A percentile compares a stretch with the other conserved stretches of the same genome.
Evolutionary conservation across 2,888 invertebrate species (phyloP).

Genomic region (Eupithecia inturbata): DNA sequence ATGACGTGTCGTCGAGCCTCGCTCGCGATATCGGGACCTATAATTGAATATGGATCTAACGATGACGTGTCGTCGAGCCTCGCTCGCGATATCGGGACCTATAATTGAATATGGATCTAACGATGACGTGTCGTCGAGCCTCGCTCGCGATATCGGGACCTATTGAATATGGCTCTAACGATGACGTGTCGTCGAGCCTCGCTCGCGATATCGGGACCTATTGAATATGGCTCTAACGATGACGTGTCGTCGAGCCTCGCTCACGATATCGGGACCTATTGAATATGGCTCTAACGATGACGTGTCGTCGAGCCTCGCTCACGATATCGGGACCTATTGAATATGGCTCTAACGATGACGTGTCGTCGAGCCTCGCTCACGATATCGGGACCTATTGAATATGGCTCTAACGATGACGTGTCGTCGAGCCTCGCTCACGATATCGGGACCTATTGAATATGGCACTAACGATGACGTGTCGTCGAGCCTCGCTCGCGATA

Average conservation of each 20-base stretch:
- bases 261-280: not conserved
- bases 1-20: slow-evolving; percentile 4
- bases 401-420: not conserved
- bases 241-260: slow-evolving; percentile 3
- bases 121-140: slow-evolving; percentile 2
- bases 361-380: not conserved
- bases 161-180: not conserved
- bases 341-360: not conserved
- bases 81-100: not conserved
- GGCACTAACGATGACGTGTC: not conserved
- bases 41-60: not conserved
- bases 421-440: not conserved
- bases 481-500: not conserved
- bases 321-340: not conserved
- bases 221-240: not conserved
- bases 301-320: slow-evolving; percentile 1
- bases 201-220: not conserved
- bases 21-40: not conserved
- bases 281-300: not conserved
- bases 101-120: not conserved
- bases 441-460: not conserved
- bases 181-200: slow-evolving; percentile 4
- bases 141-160: not conserved
- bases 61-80: slow-evolving; percentile 1
- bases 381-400: not conserved